Percentiles rank a stretch among this genome's conserved stretches.
Evolutionary conservation across 2,113 vertebrate species (phyloP).

Genomic region (Leucosticte australis): DNA sequence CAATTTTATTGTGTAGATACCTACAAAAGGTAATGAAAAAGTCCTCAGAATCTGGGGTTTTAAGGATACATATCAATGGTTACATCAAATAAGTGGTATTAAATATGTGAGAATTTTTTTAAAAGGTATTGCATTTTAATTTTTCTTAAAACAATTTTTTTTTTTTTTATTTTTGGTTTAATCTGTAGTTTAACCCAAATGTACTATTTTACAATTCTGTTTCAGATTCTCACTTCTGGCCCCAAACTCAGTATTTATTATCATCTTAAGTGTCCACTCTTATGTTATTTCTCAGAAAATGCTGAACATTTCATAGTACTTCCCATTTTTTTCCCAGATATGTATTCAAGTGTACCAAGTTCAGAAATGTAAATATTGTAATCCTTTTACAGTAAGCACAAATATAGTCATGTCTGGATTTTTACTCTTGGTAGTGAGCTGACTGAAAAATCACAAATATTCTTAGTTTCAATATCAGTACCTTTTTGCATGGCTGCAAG

Average conservation of each 20-base stretch:
- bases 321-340: background rate
- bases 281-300: background rate
- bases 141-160: background rate
- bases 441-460: background rate
- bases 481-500: slow-evolving; percentile 77
- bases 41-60: background rate
- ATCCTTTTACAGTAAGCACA: background rate
- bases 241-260: background rate
- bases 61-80: background rate
- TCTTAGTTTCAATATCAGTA: slow-evolving; percentile 21
- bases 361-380: background rate
- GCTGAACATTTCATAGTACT: background rate
- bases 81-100: background rate
- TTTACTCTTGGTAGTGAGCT: background rate
- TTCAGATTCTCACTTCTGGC: background rate
- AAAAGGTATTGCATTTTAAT: background rate
- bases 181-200: background rate
- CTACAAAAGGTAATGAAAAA: background rate
- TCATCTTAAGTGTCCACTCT: background rate
- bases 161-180: background rate
- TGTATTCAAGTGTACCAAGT: background rate
- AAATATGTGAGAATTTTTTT: background rate
- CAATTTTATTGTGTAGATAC: background rate
- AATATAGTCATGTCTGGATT: background rate
- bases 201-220: background rate